Conservation (phyloP, 2,797 vertebrate species). For the Acropternis orthonyx region DNA sequence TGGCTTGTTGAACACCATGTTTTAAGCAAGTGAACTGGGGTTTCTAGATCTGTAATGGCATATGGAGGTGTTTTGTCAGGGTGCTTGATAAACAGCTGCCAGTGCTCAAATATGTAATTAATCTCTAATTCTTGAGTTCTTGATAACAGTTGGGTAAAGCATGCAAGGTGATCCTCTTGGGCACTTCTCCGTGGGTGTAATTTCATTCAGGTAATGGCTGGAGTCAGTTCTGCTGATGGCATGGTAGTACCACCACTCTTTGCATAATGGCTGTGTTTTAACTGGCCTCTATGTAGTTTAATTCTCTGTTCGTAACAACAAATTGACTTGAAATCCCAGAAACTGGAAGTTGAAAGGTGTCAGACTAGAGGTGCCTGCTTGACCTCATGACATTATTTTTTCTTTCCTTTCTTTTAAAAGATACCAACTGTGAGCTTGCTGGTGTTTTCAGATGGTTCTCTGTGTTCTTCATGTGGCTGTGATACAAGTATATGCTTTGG, state of each 20-base stretch:
- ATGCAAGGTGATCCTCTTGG: not conserved
- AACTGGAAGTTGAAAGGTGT: not conserved
- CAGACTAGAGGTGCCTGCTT: not conserved
- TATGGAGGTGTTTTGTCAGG: not conserved
- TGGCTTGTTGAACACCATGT: fast-evolving
- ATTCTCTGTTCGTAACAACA: not conserved
- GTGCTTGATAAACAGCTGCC: not conserved
- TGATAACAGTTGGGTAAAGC: not conserved
- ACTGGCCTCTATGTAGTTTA: not conserved
- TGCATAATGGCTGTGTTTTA: not conserved
- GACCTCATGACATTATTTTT: not conserved
- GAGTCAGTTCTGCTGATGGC: not conserved
- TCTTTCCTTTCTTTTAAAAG: not conserved
- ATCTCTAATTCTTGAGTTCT: not conserved
- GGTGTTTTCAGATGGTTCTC: not conserved
- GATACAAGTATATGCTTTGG: not conserved
- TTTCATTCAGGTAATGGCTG: not conserved
- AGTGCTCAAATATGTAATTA: not conserved
- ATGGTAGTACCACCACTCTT: not conserved
- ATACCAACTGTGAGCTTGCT: not conserved
- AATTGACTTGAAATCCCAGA: not conserved
- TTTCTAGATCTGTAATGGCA: not conserved
- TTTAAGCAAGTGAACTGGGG: not conserved
- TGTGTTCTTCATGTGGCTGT: not conserved
- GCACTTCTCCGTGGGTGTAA: not conserved